Evolutionary conservation across 2,797 vertebrate species (phyloP).

Genomic region (Heterohyrax brucei): DNA sequence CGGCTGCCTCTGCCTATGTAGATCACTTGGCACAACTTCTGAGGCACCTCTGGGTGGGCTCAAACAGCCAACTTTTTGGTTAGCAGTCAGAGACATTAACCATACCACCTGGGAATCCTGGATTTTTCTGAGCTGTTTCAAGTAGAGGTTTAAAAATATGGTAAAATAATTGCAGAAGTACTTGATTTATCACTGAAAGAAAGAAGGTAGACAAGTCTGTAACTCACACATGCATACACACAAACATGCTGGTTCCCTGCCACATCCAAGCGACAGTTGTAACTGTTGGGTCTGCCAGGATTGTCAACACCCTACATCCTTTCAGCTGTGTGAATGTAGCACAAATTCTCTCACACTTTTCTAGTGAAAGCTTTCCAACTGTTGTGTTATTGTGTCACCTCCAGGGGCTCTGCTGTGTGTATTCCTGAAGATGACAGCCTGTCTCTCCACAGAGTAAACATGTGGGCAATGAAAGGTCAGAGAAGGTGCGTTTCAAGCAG

Average conservation of each 20-base stretch:
- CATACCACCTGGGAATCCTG: too few species aligned
- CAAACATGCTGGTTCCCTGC: background rate
- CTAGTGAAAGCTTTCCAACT: slow-evolving; percentile 31
- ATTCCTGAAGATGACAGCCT: slow-evolving; percentile 63
- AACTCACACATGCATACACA: background rate
- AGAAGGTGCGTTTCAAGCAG: slow-evolving; percentile 26
- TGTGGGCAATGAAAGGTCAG: slow-evolving; percentile 48
- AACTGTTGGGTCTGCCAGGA: slow-evolving; percentile 75
- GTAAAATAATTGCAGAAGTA: slow-evolving; percentile 27
- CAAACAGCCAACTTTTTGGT: too few species aligned
- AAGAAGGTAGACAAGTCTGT: slow-evolving; percentile 54
- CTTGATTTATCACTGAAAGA: slow-evolving; percentile 38
- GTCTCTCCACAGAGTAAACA: slow-evolving; percentile 53
- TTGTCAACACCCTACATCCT: slow-evolving; percentile 65
- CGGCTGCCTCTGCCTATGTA: too few species aligned
- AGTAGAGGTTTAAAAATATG: slow-evolving; percentile 28
- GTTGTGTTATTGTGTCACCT: slow-evolving; percentile 5
- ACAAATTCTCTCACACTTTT: background rate
- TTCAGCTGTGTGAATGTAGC: slow-evolving; percentile 22
- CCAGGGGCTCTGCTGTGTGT: background rate
- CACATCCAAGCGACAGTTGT: slow-evolving; percentile 60
- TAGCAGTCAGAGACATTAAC: too few species aligned
- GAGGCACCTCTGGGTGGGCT: too few species aligned
- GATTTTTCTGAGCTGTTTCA: background rate
- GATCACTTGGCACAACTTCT: too few species aligned